Percentiles rank a stretch among this genome's conserved stretches.
These are phyloP conservation scores for Oxygymnocypris stewartii DNA, from an alignment of 2,113 vertebrate genomes.

Conservation along the genomic window DNA sequence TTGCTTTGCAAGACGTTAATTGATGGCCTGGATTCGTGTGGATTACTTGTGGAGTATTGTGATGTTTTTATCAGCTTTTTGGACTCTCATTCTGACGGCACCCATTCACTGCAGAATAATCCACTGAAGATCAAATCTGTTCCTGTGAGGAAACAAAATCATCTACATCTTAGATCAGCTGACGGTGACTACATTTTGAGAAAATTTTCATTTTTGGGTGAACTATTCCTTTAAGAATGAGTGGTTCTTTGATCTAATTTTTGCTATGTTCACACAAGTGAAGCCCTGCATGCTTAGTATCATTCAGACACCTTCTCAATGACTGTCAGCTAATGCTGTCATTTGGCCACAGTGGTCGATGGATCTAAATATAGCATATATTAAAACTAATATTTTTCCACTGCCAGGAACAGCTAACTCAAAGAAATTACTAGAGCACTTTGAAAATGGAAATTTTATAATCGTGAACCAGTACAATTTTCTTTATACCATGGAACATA, in stretches of 20 bases:
- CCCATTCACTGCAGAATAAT: too few species aligned
- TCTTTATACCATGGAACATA: not conserved
- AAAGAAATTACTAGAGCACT: not conserved
- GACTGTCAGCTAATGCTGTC: slow-evolving; percentile 48
- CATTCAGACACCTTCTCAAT: slow-evolving; percentile 51
- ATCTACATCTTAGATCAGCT: too few species aligned
- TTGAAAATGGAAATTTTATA: not conserved
- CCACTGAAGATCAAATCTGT: too few species aligned
- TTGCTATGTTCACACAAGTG: slow-evolving; percentile 16
- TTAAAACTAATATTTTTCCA: slow-evolving; percentile 54
- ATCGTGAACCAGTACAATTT: not conserved
- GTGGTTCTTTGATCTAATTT: not conserved
- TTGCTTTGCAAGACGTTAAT: too few species aligned
- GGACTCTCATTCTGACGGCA: too few species aligned
- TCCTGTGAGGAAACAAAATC: too few species aligned
- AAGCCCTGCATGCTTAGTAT: slow-evolving; percentile 18
- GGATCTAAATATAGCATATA: slow-evolving; percentile 53
- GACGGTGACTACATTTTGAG: too few species aligned
- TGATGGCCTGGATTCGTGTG: too few species aligned
- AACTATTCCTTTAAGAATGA: not conserved
- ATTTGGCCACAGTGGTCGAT: slow-evolving; percentile 53
- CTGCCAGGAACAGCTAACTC: not conserved
- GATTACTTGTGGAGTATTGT: too few species aligned
- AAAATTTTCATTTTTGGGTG: too few species aligned
- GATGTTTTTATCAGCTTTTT: too few species aligned